Evolutionary conservation across 1,140 invertebrate species (phyloP).

Genomic region (Solenopsis fugax): DNA sequence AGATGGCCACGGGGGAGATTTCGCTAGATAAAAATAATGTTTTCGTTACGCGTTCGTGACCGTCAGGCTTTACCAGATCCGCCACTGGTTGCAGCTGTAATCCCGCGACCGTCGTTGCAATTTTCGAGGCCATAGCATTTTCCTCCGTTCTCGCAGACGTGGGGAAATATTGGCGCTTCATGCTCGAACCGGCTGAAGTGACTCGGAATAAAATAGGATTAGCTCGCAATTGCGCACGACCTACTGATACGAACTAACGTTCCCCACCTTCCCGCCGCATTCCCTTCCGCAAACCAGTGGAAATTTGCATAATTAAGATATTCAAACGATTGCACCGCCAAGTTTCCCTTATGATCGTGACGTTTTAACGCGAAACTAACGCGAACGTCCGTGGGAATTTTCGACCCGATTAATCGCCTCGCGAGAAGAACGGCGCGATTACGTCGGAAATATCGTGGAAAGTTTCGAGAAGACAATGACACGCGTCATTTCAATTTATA

Average conservation of each 20-base stretch:
- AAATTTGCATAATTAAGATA: conserved; percentile 74
- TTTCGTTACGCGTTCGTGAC: conserved; percentile 12
- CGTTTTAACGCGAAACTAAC: conserved; percentile 25
- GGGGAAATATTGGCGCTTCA: conserved; percentile 66
- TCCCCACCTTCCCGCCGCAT: background rate
- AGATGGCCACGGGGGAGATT: background rate
- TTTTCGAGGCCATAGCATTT: conserved; percentile 52
- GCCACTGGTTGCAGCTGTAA: conserved; percentile 47
- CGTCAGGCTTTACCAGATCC: conserved; percentile 23
- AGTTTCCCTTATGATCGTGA: conserved; percentile 8
- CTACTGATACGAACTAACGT: conserved; percentile 65
- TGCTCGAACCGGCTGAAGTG: conserved; percentile 68
- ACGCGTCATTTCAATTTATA: background rate
- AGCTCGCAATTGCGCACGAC: conserved; percentile 60
- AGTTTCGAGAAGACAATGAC: background rate
- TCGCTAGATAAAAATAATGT: conserved; percentile 21
- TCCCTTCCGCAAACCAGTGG: conserved; percentile 48
- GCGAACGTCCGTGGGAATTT: conserved; percentile 35
- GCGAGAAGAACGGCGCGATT: background rate
- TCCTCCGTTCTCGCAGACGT: conserved; percentile 20
- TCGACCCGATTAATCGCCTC: conserved; percentile 44
- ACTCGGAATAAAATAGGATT: conserved; percentile 74
- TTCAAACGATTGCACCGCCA: conserved; percentile 50
- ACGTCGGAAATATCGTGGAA: conserved; percentile 10
- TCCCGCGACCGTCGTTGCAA: conserved; percentile 46